Percentiles rank a stretch among this genome's conserved stretches.
These are phyloP conservation scores for Malacoctenus gilli DNA, from an alignment of 2,797 vertebrate species.

Conservation along the genomic window DNA sequence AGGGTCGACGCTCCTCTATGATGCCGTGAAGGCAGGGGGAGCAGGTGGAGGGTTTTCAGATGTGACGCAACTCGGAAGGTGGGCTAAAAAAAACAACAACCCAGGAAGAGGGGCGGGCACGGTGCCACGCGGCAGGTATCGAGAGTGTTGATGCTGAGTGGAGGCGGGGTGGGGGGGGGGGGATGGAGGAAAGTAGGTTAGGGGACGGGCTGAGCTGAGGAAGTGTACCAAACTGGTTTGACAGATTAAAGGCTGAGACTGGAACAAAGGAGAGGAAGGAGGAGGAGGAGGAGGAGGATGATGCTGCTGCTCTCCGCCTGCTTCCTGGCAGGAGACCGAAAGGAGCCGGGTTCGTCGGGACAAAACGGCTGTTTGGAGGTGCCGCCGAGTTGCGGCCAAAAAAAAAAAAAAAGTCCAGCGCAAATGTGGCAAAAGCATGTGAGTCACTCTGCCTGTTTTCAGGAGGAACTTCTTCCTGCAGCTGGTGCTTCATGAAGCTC, in stretches of 20 bases:
- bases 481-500: neutral
- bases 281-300: neutral
- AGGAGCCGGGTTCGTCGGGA: neutral
- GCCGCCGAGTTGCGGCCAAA: constrained; percentile 11
- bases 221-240: constrained; percentile 24
- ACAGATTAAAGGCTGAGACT: constrained; percentile 17
- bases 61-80: too few relatives aligned
- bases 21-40: neutral
- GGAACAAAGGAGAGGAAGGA: constrained; percentile 34
- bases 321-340: constrained; percentile 4
- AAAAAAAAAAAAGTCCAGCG: neutral
- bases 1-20: constrained; percentile 5
- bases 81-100: too few relatives aligned
- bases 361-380: constrained; percentile 13
- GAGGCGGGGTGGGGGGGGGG: constrained; percentile 5
- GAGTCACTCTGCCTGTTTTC: constrained; percentile 22
- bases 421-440: neutral
- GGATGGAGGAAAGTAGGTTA: constrained; percentile 10
- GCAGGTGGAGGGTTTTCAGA: too few relatives aligned
- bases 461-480: neutral
- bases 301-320: constrained; percentile 6
- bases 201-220: constrained; percentile 5
- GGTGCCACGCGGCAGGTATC: neutral
- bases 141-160: neutral
- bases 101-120: constrained; percentile 11